Conservation (phyloP, 2,797 vertebrate genomes). For the Coregonus sp. region DNA sequence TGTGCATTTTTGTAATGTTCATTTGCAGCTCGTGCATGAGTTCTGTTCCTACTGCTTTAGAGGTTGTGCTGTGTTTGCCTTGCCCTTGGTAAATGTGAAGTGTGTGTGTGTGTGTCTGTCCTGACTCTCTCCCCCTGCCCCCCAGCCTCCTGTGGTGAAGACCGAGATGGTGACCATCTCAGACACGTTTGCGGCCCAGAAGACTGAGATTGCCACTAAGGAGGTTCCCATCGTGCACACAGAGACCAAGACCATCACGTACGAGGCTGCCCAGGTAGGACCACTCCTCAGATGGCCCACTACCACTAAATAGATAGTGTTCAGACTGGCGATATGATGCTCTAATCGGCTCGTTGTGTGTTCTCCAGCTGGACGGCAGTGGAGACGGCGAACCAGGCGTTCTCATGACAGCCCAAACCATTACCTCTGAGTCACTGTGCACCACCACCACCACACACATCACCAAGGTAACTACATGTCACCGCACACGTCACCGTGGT, state of each 20-base stretch:
- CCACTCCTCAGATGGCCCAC: background rate
- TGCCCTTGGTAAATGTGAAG: conserved; percentile 1
- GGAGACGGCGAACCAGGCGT: conserved; percentile 84
- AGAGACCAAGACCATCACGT: conserved; percentile 99
- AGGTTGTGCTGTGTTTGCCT: conserved; percentile 18
- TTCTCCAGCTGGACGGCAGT: conserved; percentile 83
- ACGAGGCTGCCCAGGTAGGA: conserved; percentile 93
- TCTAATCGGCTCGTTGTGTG: background rate
- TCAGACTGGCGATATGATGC: background rate
- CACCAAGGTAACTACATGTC: conserved; percentile 85
- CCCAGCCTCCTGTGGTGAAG: conserved; percentile 97
- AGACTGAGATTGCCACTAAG: conserved; percentile 97
- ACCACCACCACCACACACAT: conserved; percentile 98
- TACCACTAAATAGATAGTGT: background rate
- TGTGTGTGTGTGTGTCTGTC: conserved; percentile 6
- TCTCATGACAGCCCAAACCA: conserved; percentile 94
- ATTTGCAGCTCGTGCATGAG: background rate
- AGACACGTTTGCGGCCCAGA: conserved; percentile 91
- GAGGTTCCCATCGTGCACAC: conserved; percentile 99
- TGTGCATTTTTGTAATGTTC: conserved; percentile 5
- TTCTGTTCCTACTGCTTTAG: background rate
- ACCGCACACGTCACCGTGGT: background rate
- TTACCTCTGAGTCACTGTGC: conserved; percentile 95
- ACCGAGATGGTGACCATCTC: conserved; percentile 99
- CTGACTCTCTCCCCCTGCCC: conserved; percentile 38